Base-by-base conservation (phyloP, 2,888 invertebrate genomes). In the Conus canariensis region DNA sequence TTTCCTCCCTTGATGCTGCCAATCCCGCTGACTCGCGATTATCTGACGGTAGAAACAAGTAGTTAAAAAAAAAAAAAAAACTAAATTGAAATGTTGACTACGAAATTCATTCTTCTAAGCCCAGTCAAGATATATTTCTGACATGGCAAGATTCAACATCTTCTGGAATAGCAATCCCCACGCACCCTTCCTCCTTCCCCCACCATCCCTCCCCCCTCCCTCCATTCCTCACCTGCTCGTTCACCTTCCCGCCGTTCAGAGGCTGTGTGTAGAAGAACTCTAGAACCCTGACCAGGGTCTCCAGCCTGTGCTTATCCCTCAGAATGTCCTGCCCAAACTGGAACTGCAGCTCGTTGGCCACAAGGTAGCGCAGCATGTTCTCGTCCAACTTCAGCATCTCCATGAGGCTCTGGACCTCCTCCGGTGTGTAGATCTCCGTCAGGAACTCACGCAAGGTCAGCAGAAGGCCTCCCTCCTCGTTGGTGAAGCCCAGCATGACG, bases 401-500 rank as follows among this genome's bases (percentile, higher is more conserved):
- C n/a, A 5, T 12, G 58, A 6, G 45, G 2, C 1, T 4, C 16
- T 30, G 19, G 12, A 14, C 12, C 82, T 19, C 16, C 9, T 82
- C 30, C n/a, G 82, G 12, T 6, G 12, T 10, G 80, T 74, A 30
- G 5, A 5, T 45, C 82, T 45, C 10, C 25, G 30, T 30, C 82
- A 82, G 82, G 45, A 45, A 14, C 82, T 30, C 2, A 0, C 8
- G 45, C 45, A 12, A 2, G 16, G 7, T 14, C n/a, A 59, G 25
- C 6, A 60, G 30, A 25, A 10, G 6, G 60, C 45, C 70, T 5
- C 89, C 70, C 58, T 89, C 89, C 10, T 89, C 64, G 70, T 89
- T 89, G 70, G 45, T 89, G 22, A 89, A 12, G 56, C 89, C 89
- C 12, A 85, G 22, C 70, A 89, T 82, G 85, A 89, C n/a, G 89